Base-by-base conservation (phyloP, 2,888 invertebrate genomes). In the Seladonia tumulorum region DNA sequence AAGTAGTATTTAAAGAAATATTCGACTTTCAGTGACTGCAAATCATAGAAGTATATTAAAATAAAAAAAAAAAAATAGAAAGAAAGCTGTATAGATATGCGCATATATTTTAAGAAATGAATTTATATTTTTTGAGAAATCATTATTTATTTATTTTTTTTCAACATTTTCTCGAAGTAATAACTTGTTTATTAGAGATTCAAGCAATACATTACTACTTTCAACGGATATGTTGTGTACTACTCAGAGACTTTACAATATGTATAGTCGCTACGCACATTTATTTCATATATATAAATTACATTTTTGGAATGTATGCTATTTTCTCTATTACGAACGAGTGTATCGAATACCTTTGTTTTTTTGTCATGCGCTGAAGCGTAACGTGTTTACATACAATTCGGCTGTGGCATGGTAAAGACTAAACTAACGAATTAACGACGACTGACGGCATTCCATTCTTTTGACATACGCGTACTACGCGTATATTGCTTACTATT, bases 371-470 rank as follows among this genome's bases (percentile, higher is more conserved):
- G 16, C 53, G 60, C 68, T 72, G 25, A 57, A 39, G n/a, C 42
- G 53, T 35, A 75, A 47, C 14, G 68, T 25, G 68, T 35, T 76
- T 77, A 29, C n/a, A 57, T 70, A 53, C 42, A 49, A 72, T 29
- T 57, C 76, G 85, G 82, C 80, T 88, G 87, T 87, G 87, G 79
- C 29, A 29, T 63, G 18, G 49, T 16, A 82, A 80, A 80, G 75
- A 79, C 73, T 79, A 75, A 29, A 76, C 76, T 75, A 72, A 78
- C 35, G n/a, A 60, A 78, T 72, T 66, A 18, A 18, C 57, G 35
- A 66, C 45, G 72, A 76, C 75, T 25, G 66, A 81, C 42, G 73
- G 78, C 86, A 88, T 88, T 88, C 84, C 85, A 82, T 68, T 72
- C 29, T 63, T 39, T 87, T 77, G 0, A 73, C 14, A 53, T 73